A percentile compares a stretch with the other conserved stretches of the same genome.
Conservation (phyloP, 2,113 vertebrate species). For the Otis tarda region DNA sequence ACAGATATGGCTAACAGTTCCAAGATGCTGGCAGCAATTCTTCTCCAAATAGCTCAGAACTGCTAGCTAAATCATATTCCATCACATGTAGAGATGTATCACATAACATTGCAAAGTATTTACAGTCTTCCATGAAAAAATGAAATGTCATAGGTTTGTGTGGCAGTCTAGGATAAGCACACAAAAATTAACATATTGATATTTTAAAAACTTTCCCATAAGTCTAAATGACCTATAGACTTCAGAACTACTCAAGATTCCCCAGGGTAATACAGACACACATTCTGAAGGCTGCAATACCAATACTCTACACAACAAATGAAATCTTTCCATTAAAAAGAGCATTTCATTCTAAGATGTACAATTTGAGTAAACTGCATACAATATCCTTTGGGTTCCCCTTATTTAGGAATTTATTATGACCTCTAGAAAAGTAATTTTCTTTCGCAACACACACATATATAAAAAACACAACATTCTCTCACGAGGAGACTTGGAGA, state of each 20-base stretch:
- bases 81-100: background rate
- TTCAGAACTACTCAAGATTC: background rate
- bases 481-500: slow-evolving; percentile 37
- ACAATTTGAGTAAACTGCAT: slow-evolving; percentile 9
- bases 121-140: slow-evolving; percentile 1
- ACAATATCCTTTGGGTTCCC: slow-evolving; percentile 7
- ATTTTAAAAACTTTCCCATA: background rate
- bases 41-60: slow-evolving; percentile 61
- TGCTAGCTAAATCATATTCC: slow-evolving; percentile 41
- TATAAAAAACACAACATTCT: slow-evolving; percentile 10
- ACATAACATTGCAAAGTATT: background rate
- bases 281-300: slow-evolving; percentile 21
- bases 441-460: background rate
- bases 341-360: background rate
- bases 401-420: background rate
- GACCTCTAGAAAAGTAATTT: background rate
- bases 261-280: background rate
- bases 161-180: slow-evolving; percentile 5
- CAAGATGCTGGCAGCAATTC: slow-evolving; percentile 29
- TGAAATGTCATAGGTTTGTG: background rate
- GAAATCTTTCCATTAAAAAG: slow-evolving; percentile 2
- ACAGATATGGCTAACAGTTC: slow-evolving; percentile 40
- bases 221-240: background rate
- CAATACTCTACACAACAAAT: slow-evolving; percentile 11
- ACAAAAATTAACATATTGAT: background rate